Conservation (phyloP, 2,113 vertebrate species). For the Dryoscopus gambensis region DNA sequence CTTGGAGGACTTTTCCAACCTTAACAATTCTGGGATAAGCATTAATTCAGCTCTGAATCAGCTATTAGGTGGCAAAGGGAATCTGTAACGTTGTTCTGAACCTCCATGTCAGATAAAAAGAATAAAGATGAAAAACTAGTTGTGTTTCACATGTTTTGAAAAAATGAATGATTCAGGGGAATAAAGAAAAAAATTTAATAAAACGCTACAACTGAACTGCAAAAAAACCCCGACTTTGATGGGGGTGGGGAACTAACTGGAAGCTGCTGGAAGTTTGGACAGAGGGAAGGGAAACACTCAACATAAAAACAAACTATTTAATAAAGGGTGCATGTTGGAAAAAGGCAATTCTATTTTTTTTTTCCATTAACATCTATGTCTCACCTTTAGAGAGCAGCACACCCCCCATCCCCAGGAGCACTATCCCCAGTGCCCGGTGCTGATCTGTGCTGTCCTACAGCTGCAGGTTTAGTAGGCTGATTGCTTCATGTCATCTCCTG, state of each 20-base stretch:
- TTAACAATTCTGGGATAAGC: neutral
- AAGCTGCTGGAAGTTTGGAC: neutral
- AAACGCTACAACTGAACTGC: neutral
- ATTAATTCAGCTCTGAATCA: neutral
- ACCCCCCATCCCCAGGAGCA: neutral
- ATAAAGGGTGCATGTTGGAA: neutral
- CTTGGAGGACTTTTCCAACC: neutral
- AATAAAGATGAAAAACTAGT: neutral
- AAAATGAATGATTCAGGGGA: neutral
- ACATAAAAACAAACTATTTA: neutral
- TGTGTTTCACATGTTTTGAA: neutral
- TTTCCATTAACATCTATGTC: neutral
- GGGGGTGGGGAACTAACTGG: neutral
- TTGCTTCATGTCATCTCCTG: neutral
- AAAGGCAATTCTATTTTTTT: neutral
- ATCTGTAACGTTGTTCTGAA: neutral
- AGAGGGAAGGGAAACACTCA: neutral
- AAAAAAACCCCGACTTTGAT: neutral
- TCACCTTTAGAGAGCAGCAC: neutral
- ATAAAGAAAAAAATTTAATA: neutral
- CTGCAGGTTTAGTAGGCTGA: neutral
- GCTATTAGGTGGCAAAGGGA: neutral
- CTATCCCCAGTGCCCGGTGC: rapidly evolving
- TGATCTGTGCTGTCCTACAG: neutral
- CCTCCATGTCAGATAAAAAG: neutral